Evolutionary conservation across 2,797 vertebrate genomes (phyloP), one percentile per base, ranked within the genome.

Genomic region (Apodemus agrarius): DNA sequence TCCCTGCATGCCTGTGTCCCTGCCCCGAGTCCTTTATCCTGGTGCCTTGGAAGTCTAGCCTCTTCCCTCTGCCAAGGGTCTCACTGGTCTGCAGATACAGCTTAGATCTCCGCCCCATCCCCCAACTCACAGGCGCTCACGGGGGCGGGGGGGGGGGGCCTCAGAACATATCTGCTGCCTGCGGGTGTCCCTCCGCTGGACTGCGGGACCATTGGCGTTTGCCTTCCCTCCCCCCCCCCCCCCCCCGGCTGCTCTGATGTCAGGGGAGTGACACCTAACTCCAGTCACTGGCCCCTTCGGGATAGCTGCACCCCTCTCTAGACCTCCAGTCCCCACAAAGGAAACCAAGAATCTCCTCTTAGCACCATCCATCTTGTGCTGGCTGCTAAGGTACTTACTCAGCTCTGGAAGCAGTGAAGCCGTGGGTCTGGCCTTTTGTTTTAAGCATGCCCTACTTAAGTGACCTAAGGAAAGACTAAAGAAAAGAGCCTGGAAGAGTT

Each of bases 391-490:
- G 43, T 61, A 4, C 61, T n/a, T n/a, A n/a, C n/a, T 26, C 43
- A 63, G 65, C 61, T 46, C 84, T 90, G 90, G 80, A 75, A 92
- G 85, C 43, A 85, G 12, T 11, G 37, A 72, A 88, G 43, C 65
- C 17, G 22, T 11, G 31, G 59, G 8, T 34, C 17, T 89, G 63
- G 43, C 52, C 69, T 90, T 87, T 52, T 94, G 46, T 76, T 92
- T 65, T 87, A 43, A 87, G 72, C 59, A 37, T 26, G 17, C 19
- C 14, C 22, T 46, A 6, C 34, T 54, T 54, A 76, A 65, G 49
- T 74, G 43, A 95, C 29, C 52, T 96, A 83, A 34, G 65, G 46
- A 34, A 78, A 63, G 88, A 63, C 85, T 24, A 59, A 96, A 67
- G 59, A 43, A 43, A 76, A 76, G 80, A 74, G 54, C 49, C 14